Evolutionary conservation across 2,797 vertebrate genomes (phyloP).

Genomic region (Acrossocheilus fasciatus): DNA sequence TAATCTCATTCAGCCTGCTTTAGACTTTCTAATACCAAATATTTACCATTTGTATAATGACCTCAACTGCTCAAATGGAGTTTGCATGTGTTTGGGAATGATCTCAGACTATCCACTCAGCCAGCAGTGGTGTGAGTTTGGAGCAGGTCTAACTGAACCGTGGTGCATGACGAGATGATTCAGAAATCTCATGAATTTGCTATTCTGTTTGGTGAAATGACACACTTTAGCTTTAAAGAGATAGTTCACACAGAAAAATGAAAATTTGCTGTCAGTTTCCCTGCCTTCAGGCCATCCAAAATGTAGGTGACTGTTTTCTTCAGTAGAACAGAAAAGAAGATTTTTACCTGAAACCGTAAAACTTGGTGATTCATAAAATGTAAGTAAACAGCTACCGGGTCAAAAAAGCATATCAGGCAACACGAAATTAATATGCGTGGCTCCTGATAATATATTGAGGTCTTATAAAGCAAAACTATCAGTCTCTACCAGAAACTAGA

Average conservation of each 20-base stretch:
- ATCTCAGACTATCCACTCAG: neutral
- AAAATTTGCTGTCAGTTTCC: neutral
- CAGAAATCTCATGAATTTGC: neutral
- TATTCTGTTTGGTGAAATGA: neutral
- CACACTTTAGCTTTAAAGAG: neutral
- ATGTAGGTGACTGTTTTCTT: neutral
- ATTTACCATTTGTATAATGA: constrained; percentile 24
- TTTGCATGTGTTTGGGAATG: constrained; percentile 3
- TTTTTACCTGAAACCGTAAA: neutral
- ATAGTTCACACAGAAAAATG: neutral
- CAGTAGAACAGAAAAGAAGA: too few relatives aligned
- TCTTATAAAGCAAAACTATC: neutral
- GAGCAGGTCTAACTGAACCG: neutral
- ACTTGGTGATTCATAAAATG: neutral
- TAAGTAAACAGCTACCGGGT: neutral
- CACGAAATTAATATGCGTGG: neutral
- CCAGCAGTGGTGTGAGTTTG: neutral
- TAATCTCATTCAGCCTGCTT: neutral
- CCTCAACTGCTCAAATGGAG: neutral
- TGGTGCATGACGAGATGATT: neutral
- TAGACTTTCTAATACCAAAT: constrained; percentile 12
- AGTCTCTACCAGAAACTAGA: neutral
- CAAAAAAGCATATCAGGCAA: neutral
- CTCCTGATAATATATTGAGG: neutral
- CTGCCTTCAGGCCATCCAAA: neutral